A percentile compares a stretch with the other conserved stretches of the same genome.
Conservation (phyloP, 2,113 vertebrate species). For the Mystacornis crossleyi region DNA sequence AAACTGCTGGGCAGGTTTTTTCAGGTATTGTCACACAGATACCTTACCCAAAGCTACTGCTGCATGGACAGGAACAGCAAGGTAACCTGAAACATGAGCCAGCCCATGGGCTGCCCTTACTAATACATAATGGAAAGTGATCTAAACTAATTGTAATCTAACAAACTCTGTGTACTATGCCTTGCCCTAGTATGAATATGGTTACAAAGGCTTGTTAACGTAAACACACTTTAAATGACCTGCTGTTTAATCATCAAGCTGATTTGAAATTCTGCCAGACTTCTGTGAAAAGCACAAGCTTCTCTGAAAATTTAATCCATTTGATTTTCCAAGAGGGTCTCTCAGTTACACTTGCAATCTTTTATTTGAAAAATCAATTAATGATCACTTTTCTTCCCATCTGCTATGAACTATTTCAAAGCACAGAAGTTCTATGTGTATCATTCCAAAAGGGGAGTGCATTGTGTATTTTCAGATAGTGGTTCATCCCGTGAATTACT, state of each 20-base stretch:
- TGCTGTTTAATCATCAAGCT: constrained; percentile 26
- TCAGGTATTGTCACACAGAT: not conserved
- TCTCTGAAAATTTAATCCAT: not conserved
- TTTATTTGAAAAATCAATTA: constrained; percentile 29
- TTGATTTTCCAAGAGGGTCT: not conserved
- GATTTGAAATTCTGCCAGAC: constrained; percentile 10
- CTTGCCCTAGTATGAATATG: not conserved
- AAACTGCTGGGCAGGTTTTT: not conserved
- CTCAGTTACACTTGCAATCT: not conserved
- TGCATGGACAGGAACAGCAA: not conserved
- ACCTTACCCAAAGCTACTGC: not conserved
- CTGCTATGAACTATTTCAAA: constrained; percentile 16
- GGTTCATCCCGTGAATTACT: not conserved
- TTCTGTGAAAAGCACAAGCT: not conserved
- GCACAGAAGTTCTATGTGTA: not conserved
- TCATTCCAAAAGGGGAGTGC: not conserved
- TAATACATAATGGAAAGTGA: constrained; percentile 40
- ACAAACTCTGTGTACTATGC: not conserved
- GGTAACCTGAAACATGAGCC: not conserved
- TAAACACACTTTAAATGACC: constrained; percentile 18
- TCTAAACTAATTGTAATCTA: constrained; percentile 38
- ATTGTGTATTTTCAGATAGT: not conserved
- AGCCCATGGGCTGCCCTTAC: not conserved
- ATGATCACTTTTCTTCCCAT: not conserved
- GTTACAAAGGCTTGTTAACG: not conserved